Conservation (phyloP, 1,140 invertebrate genomes). For the Limonius californicus region DNA sequence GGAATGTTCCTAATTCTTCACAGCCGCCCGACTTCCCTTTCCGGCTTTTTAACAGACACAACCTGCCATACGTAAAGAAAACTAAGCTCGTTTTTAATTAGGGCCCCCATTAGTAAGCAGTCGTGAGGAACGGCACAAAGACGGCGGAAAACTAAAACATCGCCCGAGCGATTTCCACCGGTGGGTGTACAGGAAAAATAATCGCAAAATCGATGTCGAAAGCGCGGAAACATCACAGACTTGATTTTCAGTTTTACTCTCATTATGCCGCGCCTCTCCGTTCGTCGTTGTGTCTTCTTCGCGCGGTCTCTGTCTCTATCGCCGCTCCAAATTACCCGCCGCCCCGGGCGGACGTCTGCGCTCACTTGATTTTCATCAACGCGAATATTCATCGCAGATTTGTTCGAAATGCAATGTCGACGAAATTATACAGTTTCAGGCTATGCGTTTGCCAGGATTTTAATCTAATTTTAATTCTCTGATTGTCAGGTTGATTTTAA, state of each 20-base stretch:
- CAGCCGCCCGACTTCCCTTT: background rate
- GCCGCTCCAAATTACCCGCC: background rate
- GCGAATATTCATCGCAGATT: constrained; percentile 19
- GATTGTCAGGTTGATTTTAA: constrained; percentile 2
- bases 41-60: background rate
- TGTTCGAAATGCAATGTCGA: constrained; percentile 18
- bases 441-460: constrained; percentile 12
- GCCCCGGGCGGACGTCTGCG: background rate
- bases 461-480: constrained; percentile 13
- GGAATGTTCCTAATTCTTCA: background rate
- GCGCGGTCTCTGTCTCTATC: background rate
- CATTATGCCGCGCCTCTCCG: constrained; percentile 3
- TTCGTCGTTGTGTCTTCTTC: background rate
- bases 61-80: background rate
- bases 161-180: background rate
- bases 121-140: background rate
- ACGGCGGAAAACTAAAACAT: background rate
- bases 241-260: constrained; percentile 21
- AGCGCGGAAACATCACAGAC: constrained; percentile 16
- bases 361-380: constrained; percentile 14
- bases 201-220: constrained; percentile 17
- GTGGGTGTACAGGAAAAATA: constrained; percentile 9
- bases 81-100: background rate
- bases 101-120: background rate
- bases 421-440: constrained; percentile 17